Evolutionary conservation across 1,140 invertebrate genomes (phyloP), one percentile per base, ranked within the genome.

Genomic region (Euura saliciscinereae): DNA sequence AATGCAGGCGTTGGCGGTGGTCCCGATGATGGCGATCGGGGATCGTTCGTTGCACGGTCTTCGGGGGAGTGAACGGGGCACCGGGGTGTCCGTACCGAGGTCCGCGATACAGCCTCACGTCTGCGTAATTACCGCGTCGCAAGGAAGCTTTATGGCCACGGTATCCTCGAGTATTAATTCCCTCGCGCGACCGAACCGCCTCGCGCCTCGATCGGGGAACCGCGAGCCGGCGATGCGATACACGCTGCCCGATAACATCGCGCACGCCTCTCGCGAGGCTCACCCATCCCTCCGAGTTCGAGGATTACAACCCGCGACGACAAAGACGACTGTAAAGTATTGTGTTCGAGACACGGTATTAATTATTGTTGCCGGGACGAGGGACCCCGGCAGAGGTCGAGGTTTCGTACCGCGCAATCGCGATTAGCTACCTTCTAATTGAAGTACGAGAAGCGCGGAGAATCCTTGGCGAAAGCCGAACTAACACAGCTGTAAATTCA

Each of bases 51-150:
- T 70, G 28, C 28, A 28, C 28, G 28, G 28, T 28, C 13, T 4
- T n/a, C 10, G 51, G 51, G 51, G 51, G 8, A 59, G 10, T n/a
- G 51, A 8, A 6, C 10, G 51, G 51, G 8, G 51, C 13, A 28
- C 51, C 51, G 13, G 51, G 51, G 51, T 8, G 51, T 59, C 51
- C 8, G 51, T 59, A 3, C 51, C 51, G 8, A 59, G 8, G 5
- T 11, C 51, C 51, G 51, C 51, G 13, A 59, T 59, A 59, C 51
- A 59, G 51, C 51, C 51, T 59, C 51, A 59, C 51, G 51, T 59
- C 76, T 71, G 71, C 82, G 76, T 83, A 84, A 85, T 85, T 85
- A 85, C 83, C 79, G 82, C 84, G 84, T 84, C 83, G 78, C 80
- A 76, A 77, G 78, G 78, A 85, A 85, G 81, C 83, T 85, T 86